Evolutionary conservation across 2,113 vertebrate species (phyloP).

Genomic region (Ramphastos sulfuratus): DNA sequence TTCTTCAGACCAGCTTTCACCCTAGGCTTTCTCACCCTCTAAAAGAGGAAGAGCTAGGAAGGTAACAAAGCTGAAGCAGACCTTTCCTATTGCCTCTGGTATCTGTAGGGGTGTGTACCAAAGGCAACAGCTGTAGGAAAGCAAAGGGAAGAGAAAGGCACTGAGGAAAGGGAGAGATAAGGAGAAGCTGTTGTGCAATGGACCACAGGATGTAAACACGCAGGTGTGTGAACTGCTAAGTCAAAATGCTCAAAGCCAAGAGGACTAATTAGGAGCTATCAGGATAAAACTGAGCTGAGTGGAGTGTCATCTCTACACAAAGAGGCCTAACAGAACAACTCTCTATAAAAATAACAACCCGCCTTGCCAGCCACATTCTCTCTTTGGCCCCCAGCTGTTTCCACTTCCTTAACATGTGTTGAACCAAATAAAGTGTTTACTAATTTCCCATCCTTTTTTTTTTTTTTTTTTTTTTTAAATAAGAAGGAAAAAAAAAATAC

Average conservation of each 20-base stretch:
- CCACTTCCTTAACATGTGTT: conserved; percentile 75
- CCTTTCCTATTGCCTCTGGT: not conserved
- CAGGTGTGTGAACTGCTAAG: conserved; percentile 13
- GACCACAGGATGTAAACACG: conserved; percentile 1
- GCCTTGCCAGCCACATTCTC: conserved; percentile 26
- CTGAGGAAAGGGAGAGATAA: conserved; percentile 29
- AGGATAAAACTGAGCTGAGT: not conserved
- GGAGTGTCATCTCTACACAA: not conserved
- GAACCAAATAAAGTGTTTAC: conserved; percentile 67
- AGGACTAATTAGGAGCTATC: not conserved
- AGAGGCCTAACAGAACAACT: conserved; percentile 15
- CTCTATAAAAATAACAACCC: conserved; percentile 59
- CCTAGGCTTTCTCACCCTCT: not conserved
- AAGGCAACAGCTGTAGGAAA: conserved; percentile 13
- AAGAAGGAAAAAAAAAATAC: too few relatives aligned
- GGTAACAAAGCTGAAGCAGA: not conserved
- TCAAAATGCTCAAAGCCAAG: conserved; percentile 28
- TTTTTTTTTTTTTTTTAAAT: too few relatives aligned
- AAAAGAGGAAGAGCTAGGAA: conserved; percentile 1
- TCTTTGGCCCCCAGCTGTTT: conserved; percentile 74
- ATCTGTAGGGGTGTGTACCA: not conserved
- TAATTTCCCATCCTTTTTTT: conserved; percentile 60
- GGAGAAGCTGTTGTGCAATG: not conserved
- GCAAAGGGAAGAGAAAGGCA: conserved; percentile 19
- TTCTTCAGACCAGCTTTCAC: not conserved